Evolutionary conservation across 2,888 invertebrate genomes (phyloP), one percentile per base, ranked within the genome.

Genomic region (Hermaeophaga mercurialis): DNA sequence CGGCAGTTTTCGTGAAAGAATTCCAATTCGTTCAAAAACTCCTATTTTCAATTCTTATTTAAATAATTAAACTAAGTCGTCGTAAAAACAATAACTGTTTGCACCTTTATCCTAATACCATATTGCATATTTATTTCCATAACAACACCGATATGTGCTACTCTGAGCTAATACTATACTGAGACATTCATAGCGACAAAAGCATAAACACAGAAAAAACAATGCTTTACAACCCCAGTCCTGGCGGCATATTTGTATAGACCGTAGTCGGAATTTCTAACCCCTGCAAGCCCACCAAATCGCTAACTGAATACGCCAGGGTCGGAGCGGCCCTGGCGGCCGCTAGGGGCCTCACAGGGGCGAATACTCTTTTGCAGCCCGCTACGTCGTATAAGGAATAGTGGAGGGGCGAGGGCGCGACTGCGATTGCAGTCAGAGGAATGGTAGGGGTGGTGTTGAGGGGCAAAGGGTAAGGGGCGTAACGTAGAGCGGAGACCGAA

Each of bases 251-350:
- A 58, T 85, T 84, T 71, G 90, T 85, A 74, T 91, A 91, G 46
- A 91, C 83, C 9, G 89, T 83, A 45, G 52, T 52, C 14, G 61
- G 58, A 34, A 58, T 48, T 24, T 61, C 61, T 7, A 88, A 80
- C 41, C 86, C 84, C 67, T 85, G 87, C 50, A 88, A 81, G 36
- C 89, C 89, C 53, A 92, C 81, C 63, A 88, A 77, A 73, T 88
- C 88, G 73, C 84, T 85, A 80, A 88, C 82, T 57, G 85, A 86
- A 75, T 88, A 88, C 41, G 84, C 81, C 56, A 86, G 79, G 17
- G 84, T 81, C 75, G 79, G 86, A 70, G 74, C 81, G 73, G 74
- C 82, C 77, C 81, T 80, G 76, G 68, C 79, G 71, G 68, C 78
- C 26, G 81, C 80, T 61, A 81, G 73, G 39, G 81, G 79, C 64